Evolutionary conservation across 2,888 invertebrate genomes (phyloP), one percentile per base, ranked within the genome.

Genomic region (Abscondita cerata): DNA sequence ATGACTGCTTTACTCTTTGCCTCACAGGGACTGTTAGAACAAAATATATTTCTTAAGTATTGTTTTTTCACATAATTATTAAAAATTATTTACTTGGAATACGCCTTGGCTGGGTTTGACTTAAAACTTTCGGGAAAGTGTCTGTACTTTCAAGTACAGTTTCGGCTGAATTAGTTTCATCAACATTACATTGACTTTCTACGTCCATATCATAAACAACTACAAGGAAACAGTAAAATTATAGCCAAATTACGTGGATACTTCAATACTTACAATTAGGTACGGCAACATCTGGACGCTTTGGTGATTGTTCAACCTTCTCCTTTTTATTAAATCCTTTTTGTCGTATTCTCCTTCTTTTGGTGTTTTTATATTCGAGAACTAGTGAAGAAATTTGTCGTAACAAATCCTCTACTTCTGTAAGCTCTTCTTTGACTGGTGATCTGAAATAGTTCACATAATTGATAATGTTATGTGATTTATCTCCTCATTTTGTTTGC

Each of bases 361-460:
- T 13, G 5, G 12, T 40, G 12, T 40, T 40, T 40, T 40, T 40
- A 12, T 13, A 40, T 40, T 40, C 40, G 15, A 8, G 12, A 40
- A 13, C 15, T 40, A 40, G 15, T 40, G 15, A 40, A 40, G 40
- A 40, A 40, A 40, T 40, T 40, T 40, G 40, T 15, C 15, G 40
- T 15, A 40, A 15, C 40, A 40, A 40, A 15, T 40, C 40, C 12
- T 40, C 40, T 13, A 40, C 15, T 40, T 40, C 40, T 40, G 40
- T 40, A 8, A 40, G 12, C 15, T 40, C 13, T 40, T 40, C 40
- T 40, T 40, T 15, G 15, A 40, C 40, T 40, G 13, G 13, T 40
- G 40, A 40, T 40, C 40, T 40, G 40, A 40, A 40, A 40, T 13
- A 40, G 40, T 40, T 40, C 40, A n/a, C n/a, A 40, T 40, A 40